phyloP scores from a whole-genome alignment of 1,140 invertebrate genomes.

The Cotesia typhae region DNA sequence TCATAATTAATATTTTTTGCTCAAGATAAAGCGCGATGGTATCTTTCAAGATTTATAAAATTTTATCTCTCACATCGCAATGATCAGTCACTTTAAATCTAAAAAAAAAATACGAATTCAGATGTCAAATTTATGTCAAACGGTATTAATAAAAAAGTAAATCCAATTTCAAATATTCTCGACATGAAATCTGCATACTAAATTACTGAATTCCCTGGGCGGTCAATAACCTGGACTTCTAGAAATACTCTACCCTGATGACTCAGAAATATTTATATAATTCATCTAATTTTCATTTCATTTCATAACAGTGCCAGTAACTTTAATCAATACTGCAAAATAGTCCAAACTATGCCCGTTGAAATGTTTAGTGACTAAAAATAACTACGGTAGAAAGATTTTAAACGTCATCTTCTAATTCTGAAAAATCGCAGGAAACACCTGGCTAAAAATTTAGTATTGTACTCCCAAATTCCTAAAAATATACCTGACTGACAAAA shows the following conservation, averaged over 20 bases:
- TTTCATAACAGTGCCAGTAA: neutral
- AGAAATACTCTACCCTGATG: neutral
- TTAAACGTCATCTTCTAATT: too few species aligned
- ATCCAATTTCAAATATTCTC: too few species aligned
- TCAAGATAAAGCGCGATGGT: too few species aligned
- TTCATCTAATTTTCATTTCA: neutral
- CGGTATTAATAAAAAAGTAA: neutral
- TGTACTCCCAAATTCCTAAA: neutral
- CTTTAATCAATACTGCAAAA: too few species aligned
- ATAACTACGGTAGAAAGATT: too few species aligned
- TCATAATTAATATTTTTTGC: too few species aligned
- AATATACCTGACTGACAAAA: too few species aligned
- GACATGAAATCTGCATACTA: neutral
- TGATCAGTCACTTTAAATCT: too few species aligned
- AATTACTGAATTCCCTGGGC: slow-evolving; percentile 2
- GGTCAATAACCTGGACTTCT: slow-evolving; percentile 13
- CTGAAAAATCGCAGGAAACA: neutral
- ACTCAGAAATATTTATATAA: slow-evolving; percentile 8
- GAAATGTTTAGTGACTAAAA: too few species aligned
- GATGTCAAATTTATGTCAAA: neutral
- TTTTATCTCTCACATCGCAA: too few species aligned
- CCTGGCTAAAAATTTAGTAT: slow-evolving; percentile 6
- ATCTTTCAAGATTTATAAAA: too few species aligned
- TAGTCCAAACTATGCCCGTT: too few species aligned
- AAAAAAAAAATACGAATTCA: neutral